Base-by-base conservation (phyloP, 1,140 invertebrate genomes). In the Sycophaga agraensis region DNA sequence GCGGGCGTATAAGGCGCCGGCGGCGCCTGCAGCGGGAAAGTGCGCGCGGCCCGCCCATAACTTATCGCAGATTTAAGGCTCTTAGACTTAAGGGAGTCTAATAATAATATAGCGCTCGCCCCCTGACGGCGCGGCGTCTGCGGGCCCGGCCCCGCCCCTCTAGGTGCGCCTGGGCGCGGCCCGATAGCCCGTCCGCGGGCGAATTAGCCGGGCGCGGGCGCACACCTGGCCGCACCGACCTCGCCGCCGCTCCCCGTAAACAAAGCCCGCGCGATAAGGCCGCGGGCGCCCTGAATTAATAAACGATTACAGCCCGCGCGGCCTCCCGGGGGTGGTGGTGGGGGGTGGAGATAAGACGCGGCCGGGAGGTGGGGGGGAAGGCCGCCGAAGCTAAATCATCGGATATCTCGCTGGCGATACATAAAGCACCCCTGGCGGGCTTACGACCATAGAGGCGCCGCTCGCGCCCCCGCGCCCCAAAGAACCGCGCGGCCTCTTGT, bases 61-160 rank as follows among this genome's bases (percentile, higher is more conserved):
- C 77, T 81, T 81, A 81, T 81, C 78, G 78, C 79, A 81, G 79
- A 81, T 80, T 81, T 81, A 81, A 81, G 77, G 79, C 79, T 80
- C 78, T 81, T 80, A 81, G 78, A 80, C 78, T 81, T 80, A 80
- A 81, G 78, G 78, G 79, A 80, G 77, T 80, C 76, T 80, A 81
- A 81, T 81, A 81, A 81, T 81, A 81, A 81, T 81, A 80, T 81
- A 80, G 77, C 77, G 17, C 53, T 42, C 46, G 24, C 54, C 21
- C 73, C 73, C 74, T n/a, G n/a, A n/a, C n/a, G n/a, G n/a, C n/a
- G n/a, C n/a, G n/a, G n/a, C n/a, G n/a, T n/a, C n/a, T n/a, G n/a
- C n/a, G n/a, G n/a, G n/a, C n/a, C n/a, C n/a, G n/a, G 50, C 48
- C 3, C 19, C 14, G 43, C 14, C 9, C 40, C 17, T 19, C 40